Evolutionary conservation across 53 echinoderm and acorn worm genomes (phyloP).

Genomic region (Hippasteria phrygiana): DNA sequence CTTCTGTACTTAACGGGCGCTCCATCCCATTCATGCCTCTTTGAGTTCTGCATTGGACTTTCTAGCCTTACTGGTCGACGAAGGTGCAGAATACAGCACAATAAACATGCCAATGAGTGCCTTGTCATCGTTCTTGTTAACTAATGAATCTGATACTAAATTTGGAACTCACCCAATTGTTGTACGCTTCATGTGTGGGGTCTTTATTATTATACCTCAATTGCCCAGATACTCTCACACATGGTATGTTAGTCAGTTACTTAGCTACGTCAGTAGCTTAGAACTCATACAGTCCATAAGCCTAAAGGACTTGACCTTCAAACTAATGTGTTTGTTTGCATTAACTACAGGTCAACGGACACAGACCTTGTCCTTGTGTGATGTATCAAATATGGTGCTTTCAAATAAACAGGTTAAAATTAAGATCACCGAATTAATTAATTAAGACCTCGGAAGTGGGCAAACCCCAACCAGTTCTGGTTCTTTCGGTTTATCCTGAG

Average conservation of each 20-base stretch:
- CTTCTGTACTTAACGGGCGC: slow-evolving; percentile 17
- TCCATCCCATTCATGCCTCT: slow-evolving; percentile 21
- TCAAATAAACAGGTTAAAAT: slow-evolving; percentile 14
- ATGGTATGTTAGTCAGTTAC: too few species aligned
- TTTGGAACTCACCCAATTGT: slow-evolving; percentile 8
- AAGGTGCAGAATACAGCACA: slow-evolving; percentile 4
- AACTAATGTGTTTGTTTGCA: too few species aligned
- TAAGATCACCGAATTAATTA: slow-evolving; percentile 10
- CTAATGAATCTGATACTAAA: not conserved
- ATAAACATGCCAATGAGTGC: not conserved
- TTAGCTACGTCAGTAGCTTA: too few species aligned
- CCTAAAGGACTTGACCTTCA: too few species aligned
- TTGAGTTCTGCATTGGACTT: slow-evolving; percentile 8
- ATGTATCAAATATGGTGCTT: slow-evolving; percentile 7
- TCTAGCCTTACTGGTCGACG: not conserved
- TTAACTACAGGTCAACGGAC: slow-evolving; percentile 20
- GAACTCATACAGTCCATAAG: too few species aligned
- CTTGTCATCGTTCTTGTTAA: not conserved
- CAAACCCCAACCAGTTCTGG: not conserved
- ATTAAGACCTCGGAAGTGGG: slow-evolving; percentile 11
- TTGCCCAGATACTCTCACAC: too few species aligned
- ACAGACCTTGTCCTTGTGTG: slow-evolving; percentile 18
- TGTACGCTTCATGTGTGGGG: not conserved
- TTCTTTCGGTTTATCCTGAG: not conserved
- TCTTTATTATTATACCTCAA: not conserved